These are phyloP conservation scores for Sesia bembeciformis DNA, from an alignment of 2,888 invertebrate species.

Conservation along the genomic window DNA sequence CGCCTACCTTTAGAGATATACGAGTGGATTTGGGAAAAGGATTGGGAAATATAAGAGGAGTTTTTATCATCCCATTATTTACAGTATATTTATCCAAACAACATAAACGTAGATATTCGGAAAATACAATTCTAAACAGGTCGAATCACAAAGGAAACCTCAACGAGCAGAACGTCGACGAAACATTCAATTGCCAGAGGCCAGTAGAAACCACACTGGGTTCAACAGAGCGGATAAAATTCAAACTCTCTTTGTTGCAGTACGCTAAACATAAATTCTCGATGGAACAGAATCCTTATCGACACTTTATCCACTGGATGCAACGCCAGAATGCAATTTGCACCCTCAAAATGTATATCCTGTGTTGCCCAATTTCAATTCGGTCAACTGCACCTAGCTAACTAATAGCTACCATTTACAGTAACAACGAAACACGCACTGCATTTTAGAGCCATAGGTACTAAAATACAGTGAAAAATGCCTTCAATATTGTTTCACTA, in stretches of 20 bases:
- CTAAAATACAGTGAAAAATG: no score
- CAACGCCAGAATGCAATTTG: constrained; percentile 30
- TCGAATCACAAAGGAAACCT: background rate
- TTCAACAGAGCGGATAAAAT: constrained; percentile 11
- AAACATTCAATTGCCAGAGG: constrained; percentile 8
- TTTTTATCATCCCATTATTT: no score
- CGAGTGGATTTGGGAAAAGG: no score
- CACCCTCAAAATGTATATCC: constrained; percentile 32
- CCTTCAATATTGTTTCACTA: no score
- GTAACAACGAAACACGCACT: no score
- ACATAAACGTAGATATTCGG: no score
- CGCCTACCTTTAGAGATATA: no score
- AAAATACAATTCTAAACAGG: background rate
- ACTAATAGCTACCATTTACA: background rate
- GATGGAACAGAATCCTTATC: constrained; percentile 20
- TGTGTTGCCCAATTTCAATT: constrained; percentile 5
- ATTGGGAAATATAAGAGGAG: no score
- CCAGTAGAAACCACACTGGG: constrained; percentile 4
- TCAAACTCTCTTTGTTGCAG: constrained; percentile 15
- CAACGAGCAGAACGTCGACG: constrained; percentile 8
- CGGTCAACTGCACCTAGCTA: constrained; percentile 18
- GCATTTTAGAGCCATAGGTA: no score
- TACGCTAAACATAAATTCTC: constrained; percentile 16
- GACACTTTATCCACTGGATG: constrained; percentile 25
- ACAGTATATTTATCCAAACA: no score